A percentile compares a stretch with the other conserved stretches of the same genome.
Conservation (phyloP, 1,140 invertebrate genomes). For the Phymastichus coffea region DNA sequence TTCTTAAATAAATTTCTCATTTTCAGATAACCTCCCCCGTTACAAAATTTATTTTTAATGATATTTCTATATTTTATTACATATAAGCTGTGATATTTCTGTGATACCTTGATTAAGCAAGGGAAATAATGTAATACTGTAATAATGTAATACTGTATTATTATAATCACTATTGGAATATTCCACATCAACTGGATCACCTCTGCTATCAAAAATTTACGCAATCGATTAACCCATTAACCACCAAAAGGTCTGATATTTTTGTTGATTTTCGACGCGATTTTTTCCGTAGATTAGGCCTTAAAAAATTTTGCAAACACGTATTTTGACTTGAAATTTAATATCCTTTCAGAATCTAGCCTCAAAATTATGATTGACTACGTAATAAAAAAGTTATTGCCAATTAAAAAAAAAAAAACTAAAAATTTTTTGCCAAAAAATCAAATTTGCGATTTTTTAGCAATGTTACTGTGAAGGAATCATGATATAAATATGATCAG, state of each 20-base stretch:
- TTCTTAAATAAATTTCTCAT: too few species aligned
- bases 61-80: too few species aligned
- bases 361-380: neutral
- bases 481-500: conserved; percentile 7
- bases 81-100: too few species aligned
- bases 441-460: neutral
- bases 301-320: neutral
- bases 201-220: too few species aligned
- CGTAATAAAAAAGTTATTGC: neutral
- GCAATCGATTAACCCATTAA: neutral
- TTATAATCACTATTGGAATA: too few species aligned
- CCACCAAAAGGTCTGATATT: neutral
- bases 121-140: too few species aligned
- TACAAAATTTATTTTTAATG: too few species aligned
- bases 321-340: too few species aligned
- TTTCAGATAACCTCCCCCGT: too few species aligned
- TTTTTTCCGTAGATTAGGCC: neutral
- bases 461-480: neutral
- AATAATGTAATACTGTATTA: too few species aligned
- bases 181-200: too few species aligned
- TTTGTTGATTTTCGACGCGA: neutral
- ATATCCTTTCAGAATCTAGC: neutral
- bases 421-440: conserved; percentile 12
- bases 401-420: neutral
- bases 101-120: too few species aligned